These are phyloP conservation scores for Drosophila malerkotliana DNA, from an alignment of 1,140 invertebrate genomes.

Conservation along the genomic window DNA sequence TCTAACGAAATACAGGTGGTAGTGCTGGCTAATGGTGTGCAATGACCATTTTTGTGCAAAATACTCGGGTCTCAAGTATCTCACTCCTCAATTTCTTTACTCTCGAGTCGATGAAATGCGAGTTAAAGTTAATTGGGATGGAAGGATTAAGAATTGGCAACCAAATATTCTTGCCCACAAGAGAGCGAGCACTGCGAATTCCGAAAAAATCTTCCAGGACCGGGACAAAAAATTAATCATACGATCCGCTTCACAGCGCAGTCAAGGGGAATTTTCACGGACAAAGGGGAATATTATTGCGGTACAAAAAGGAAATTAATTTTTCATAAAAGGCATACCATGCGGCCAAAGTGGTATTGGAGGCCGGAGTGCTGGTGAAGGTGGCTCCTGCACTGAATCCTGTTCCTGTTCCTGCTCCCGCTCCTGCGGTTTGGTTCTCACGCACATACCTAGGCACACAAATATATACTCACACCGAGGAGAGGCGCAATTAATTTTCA, in stretches of 20 bases:
- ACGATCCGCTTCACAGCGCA: slow-evolving; percentile 75
- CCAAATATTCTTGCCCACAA: not conserved
- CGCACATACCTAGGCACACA: slow-evolving; percentile 39
- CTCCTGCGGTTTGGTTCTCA: slow-evolving; percentile 39
- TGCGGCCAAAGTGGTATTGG: slow-evolving; percentile 17
- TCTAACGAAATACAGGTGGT: not conserved
- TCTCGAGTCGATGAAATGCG: not conserved
- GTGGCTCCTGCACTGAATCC: not conserved
- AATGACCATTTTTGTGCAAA: not conserved
- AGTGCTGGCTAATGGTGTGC: not conserved
- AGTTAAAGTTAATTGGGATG: not conserved
- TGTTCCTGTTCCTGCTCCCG: not conserved
- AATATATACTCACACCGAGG: slow-evolving; percentile 12
- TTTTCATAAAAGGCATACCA: slow-evolving; percentile 79
- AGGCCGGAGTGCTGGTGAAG: slow-evolving; percentile 1
- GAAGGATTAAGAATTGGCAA: not conserved
- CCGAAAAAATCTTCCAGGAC: slow-evolving; percentile 40
- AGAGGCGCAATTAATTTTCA: slow-evolving; percentile 76
- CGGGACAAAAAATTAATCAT: slow-evolving; percentile 75
- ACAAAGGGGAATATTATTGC: slow-evolving; percentile 75
- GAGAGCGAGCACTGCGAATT: slow-evolving; percentile 12
- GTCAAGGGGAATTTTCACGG: slow-evolving; percentile 54
- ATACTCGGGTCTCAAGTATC: not conserved
- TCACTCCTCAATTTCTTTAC: too few species aligned
- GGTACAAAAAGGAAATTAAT: slow-evolving; percentile 79